Conservation (phyloP, 2,888 invertebrate species). For the Acronicta aceris region DNA sequence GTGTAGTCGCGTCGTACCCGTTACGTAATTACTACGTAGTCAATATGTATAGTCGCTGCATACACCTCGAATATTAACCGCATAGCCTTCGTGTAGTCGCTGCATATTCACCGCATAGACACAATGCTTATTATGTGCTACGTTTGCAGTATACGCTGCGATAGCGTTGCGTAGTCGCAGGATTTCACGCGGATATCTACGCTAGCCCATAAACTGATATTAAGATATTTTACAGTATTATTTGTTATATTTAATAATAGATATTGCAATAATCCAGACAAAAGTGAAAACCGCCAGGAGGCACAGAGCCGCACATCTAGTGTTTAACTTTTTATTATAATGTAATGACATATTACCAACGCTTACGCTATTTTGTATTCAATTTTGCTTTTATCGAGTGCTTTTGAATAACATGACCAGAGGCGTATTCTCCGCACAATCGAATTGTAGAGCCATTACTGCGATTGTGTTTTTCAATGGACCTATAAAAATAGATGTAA, state of each 20-base stretch:
- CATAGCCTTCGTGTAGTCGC: neutral
- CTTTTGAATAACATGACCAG: constrained; percentile 70
- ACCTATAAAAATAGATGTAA: constrained; percentile 80
- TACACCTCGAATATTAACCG: neutral
- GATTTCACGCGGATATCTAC: too few relatives aligned
- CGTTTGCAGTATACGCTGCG: too few relatives aligned
- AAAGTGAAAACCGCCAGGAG: constrained; percentile 44
- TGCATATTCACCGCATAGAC: too few relatives aligned
- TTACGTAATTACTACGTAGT: too few relatives aligned
- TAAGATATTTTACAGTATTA: neutral
- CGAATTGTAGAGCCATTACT: constrained; percentile 76
- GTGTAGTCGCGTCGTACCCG: too few relatives aligned
- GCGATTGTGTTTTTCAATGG: constrained; percentile 79
- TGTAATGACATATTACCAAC: constrained; percentile 55
- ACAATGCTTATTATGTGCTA: too few relatives aligned
- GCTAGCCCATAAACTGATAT: too few relatives aligned
- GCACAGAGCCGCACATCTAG: constrained; percentile 23
- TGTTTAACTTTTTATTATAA: constrained; percentile 52
- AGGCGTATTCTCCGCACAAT: constrained; percentile 71
- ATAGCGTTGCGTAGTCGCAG: too few relatives aligned
- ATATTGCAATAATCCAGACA: constrained; percentile 25
- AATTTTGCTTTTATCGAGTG: constrained; percentile 65
- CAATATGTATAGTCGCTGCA: neutral
- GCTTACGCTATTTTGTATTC: constrained; percentile 61
- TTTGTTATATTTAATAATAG: neutral